A percentile compares a stretch with the other conserved stretches of the same genome.
These are phyloP conservation scores for Oreochromis tanganicae DNA, from an alignment of 2,113 vertebrate genomes.

Conservation along the genomic window DNA sequence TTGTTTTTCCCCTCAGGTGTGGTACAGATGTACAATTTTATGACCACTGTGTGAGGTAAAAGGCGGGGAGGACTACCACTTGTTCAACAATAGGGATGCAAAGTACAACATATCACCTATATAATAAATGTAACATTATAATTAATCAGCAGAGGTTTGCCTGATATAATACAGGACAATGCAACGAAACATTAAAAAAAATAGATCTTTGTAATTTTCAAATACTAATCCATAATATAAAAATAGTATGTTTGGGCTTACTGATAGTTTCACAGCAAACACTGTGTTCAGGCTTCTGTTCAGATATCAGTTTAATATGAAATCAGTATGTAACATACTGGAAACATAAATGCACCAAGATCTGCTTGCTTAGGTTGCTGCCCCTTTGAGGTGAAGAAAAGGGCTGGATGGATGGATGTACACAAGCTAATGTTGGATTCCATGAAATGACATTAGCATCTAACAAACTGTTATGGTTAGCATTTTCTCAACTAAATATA, in stretches of 20 bases:
- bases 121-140: background rate
- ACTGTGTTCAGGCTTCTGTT: background rate
- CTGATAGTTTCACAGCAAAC: background rate
- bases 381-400: background rate
- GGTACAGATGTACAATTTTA: background rate
- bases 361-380: background rate
- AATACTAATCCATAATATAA: background rate
- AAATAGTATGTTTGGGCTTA: background rate
- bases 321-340: background rate
- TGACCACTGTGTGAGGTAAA: background rate
- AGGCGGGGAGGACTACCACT: background rate
- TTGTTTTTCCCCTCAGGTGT: background rate
- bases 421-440: background rate
- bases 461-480: background rate
- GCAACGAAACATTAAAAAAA: fast-evolving
- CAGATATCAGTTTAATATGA: background rate
- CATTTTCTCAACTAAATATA: background rate
- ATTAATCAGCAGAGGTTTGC: background rate
- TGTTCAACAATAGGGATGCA: background rate
- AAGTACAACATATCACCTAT: background rate
- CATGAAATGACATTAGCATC: background rate
- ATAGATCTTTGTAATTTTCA: background rate
- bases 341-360: fast-evolving
- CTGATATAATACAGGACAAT: background rate
- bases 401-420: background rate